These are phyloP conservation scores for Stegastes partitus DNA, from an alignment of 2,113 vertebrate species.

Conservation along the genomic window DNA sequence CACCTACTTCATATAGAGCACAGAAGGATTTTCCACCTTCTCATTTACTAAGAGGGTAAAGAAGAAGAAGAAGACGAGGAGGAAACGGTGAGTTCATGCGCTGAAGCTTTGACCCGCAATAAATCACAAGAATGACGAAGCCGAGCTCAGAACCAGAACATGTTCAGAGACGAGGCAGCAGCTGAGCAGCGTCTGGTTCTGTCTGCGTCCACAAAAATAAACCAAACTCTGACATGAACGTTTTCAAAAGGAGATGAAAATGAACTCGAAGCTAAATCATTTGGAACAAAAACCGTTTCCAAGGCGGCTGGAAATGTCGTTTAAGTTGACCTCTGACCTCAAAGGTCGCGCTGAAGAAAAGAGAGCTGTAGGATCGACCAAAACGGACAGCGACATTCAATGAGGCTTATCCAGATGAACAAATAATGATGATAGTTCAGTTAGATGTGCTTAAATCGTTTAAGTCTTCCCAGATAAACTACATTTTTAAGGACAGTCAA, in stretches of 20 bases:
- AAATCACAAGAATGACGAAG: background rate
- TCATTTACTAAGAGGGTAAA: background rate
- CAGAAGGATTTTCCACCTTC: background rate
- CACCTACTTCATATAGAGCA: background rate
- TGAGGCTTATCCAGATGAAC: too few relatives aligned
- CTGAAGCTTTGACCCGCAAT: background rate
- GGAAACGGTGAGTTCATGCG: background rate
- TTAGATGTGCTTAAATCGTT: too few relatives aligned
- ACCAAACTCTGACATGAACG: conserved; percentile 9
- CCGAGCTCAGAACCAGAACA: background rate
- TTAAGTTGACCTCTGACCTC: too few relatives aligned
- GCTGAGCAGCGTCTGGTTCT: background rate
- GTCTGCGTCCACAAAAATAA: background rate
- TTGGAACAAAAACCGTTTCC: too few relatives aligned
- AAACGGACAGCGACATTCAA: too few relatives aligned
- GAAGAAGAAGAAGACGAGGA: conserved; percentile 5
- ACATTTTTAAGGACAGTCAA: too few relatives aligned
- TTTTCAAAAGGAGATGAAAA: background rate
- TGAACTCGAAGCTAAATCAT: too few relatives aligned
- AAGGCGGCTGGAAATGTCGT: too few relatives aligned
- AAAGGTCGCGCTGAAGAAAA: too few relatives aligned
- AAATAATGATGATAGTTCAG: too few relatives aligned
- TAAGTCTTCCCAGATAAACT: too few relatives aligned
- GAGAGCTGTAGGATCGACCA: too few relatives aligned
- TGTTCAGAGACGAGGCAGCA: background rate